Evolutionary conservation across 2,797 vertebrate genomes (phyloP), one percentile per base, ranked within the genome.

Genomic region (Takifugu rubripes): DNA sequence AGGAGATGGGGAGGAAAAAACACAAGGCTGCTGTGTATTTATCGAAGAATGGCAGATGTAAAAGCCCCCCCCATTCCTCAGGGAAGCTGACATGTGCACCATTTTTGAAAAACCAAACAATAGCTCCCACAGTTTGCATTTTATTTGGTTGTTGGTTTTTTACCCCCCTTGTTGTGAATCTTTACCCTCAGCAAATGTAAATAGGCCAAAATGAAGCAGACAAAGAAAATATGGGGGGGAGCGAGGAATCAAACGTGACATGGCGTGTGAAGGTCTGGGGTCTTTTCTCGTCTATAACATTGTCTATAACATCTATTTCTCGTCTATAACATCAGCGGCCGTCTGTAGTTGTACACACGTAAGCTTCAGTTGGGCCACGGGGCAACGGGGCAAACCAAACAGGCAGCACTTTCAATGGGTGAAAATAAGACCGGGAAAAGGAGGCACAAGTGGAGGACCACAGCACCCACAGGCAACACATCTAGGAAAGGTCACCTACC

Each of bases 41-140:
- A 85, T 85, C 78, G 81, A 88, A 87, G 87, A 88, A 84, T 84
- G 75, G 82, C 85, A 90, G 84, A 88, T 87, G 86, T 86, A 87
- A 88, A 85, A 85, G 81, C 46, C 21, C 2, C 9, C 46, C 16
- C 69, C 74, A 44, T 78, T 84, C 83, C 79, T 42, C 72, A 61
- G 86, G 86, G 81, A 87, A 81, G 79, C 72, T 87, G 87, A 88
- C 79, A 90, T 85, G 81, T 84, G 85, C 82, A 84, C 74, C 76
- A 55, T 81, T 83, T 82, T 83, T 79, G 49, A 79, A 77, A 46
- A 87, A 89, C 85, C 86, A 88, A 89, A 89, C 84, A 90, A 89
- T 83, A 72, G 77, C 82, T 80, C 78, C 68, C 66, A 76, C 52
- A 74, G 58, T 83, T 78, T 72, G 56, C 43, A 31, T 70, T 77